Evolutionary conservation across 2,888 invertebrate species (phyloP).

Genomic region (Lithophane leautieri): DNA sequence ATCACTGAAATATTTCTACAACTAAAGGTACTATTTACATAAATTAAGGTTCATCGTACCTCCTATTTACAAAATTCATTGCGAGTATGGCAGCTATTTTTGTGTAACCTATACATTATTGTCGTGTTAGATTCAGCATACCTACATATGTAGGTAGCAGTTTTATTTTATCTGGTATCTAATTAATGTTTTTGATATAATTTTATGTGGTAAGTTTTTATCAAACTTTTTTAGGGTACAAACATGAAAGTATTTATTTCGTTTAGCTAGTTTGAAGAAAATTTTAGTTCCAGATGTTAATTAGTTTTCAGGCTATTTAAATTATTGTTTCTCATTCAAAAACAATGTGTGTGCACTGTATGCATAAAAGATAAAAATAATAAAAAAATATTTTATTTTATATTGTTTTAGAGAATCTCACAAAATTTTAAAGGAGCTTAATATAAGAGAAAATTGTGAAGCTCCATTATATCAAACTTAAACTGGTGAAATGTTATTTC

Average conservation of each 20-base stretch:
- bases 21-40: slow-evolving; percentile 70
- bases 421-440: slow-evolving; percentile 69
- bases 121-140: slow-evolving; percentile 63
- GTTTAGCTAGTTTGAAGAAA: slow-evolving; percentile 81
- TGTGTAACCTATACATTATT: slow-evolving; percentile 67
- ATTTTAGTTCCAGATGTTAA: slow-evolving; percentile 69
- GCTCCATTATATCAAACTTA: slow-evolving; percentile 61
- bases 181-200: slow-evolving; percentile 77
- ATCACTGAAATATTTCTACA: slow-evolving; percentile 68
- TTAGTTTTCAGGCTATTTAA: slow-evolving; percentile 65
- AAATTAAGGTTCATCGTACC: slow-evolving; percentile 71
- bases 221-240: slow-evolving; percentile 82
- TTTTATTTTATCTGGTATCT: slow-evolving; percentile 74
- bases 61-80: slow-evolving; percentile 71
- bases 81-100: slow-evolving; percentile 71
- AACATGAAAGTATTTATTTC: slow-evolving; percentile 84
- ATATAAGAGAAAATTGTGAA: slow-evolving; percentile 58
- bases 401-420: slow-evolving; percentile 80
- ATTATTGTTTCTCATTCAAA: slow-evolving; percentile 54
- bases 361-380: slow-evolving; percentile 49
- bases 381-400: slow-evolving; percentile 43
- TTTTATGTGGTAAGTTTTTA: slow-evolving; percentile 80
- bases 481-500: slow-evolving; percentile 60
- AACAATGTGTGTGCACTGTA: slow-evolving; percentile 51
- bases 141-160: slow-evolving; percentile 63